Evolutionary conservation across 2,888 invertebrate genomes (phyloP).

Genomic region (Seira sanloemensis): DNA sequence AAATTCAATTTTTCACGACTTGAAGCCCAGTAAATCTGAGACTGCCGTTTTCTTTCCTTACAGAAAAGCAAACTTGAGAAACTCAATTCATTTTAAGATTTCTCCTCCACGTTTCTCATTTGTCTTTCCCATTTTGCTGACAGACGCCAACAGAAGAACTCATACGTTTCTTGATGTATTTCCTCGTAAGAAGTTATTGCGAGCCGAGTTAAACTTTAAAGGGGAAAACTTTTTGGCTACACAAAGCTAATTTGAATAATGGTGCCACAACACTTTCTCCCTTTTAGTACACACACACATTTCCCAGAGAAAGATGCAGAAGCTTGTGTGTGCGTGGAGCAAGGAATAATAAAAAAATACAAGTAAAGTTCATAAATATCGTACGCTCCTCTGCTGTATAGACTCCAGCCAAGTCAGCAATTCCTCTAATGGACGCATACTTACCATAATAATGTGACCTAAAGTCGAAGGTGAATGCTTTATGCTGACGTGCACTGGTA

Average conservation of each 20-base stretch:
- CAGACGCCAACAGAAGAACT: constrained; percentile 19
- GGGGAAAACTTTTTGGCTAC: constrained; percentile 9
- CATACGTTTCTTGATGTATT: constrained; percentile 12
- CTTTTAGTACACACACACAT: not conserved
- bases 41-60: not conserved
- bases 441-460: constrained; percentile 17
- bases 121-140: constrained; percentile 40
- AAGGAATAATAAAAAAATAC: constrained; percentile 14
- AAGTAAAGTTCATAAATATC: constrained; percentile 6
- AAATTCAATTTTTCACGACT: no score
- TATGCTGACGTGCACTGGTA: constrained; percentile 10
- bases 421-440: constrained; percentile 17
- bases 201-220: constrained; percentile 5
- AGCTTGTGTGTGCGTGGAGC: not conserved
- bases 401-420: constrained; percentile 2
- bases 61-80: not conserved
- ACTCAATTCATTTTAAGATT: constrained; percentile 14
- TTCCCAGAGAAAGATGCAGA: not conserved
- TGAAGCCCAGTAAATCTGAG: no score
- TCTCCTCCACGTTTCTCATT: constrained; percentile 15
- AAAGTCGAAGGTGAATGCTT: constrained; percentile 17
- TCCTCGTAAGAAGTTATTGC: not conserved
- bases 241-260: constrained; percentile 44
- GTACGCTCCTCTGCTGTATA: not conserved
- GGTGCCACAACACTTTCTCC: constrained; percentile 21